Evolutionary conservation across 1,140 invertebrate species (phyloP).

Genomic region (Pachypeltis micranthus): DNA sequence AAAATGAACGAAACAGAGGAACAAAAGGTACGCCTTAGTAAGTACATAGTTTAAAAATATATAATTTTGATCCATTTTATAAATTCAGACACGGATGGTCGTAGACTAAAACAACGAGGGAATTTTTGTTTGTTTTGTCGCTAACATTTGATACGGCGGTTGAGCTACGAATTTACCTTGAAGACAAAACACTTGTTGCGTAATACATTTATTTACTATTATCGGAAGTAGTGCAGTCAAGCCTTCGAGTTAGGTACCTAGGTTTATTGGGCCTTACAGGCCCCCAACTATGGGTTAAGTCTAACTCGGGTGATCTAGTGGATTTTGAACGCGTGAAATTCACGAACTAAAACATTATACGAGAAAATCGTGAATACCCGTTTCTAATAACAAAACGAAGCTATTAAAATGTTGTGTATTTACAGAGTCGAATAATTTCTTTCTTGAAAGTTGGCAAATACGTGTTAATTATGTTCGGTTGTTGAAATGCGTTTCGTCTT

Average conservation of each 20-base stretch:
- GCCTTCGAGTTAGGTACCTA: neutral
- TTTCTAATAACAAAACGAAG: neutral
- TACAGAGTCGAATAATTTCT: neutral
- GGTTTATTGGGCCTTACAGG: neutral
- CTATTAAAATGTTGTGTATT: neutral
- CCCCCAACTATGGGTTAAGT: too few species aligned
- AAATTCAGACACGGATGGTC: neutral
- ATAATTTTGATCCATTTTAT: slow-evolving; percentile 5
- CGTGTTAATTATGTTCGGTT: too few species aligned
- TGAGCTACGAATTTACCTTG: neutral
- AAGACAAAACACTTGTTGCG: neutral
- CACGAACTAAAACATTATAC: neutral
- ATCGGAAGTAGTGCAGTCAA: neutral
- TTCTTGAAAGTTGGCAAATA: neutral
- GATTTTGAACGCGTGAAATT: neutral
- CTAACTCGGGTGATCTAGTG: neutral
- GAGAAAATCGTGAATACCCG: neutral
- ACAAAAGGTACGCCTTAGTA: too few species aligned
- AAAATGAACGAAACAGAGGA: neutral
- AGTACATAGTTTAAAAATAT: neutral
- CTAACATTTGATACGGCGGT: neutral
- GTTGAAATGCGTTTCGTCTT: too few species aligned
- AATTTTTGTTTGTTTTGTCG: neutral
- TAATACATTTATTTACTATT: neutral
- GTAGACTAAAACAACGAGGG: neutral